Evolutionary conservation across 30 jellyfish, hydroid and myxozoan genomes (phyloP).

Genomic region (Catostylus mosaicus): DNA sequence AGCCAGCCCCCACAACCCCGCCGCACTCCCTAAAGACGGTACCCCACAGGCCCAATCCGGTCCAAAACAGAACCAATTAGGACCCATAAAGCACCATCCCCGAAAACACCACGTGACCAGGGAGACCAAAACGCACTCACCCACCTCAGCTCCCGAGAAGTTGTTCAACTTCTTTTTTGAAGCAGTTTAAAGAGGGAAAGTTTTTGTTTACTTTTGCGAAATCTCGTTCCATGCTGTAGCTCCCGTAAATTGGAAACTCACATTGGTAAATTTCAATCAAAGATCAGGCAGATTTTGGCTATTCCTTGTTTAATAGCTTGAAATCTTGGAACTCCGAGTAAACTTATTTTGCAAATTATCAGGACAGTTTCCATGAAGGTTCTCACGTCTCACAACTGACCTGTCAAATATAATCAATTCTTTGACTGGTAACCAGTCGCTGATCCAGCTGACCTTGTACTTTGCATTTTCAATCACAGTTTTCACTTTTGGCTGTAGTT

Average conservation of each 20-base stretch:
- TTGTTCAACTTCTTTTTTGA: too few relatives aligned
- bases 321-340: too few relatives aligned
- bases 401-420: slow-evolving; percentile 7
- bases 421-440: slow-evolving; percentile 8
- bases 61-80: neutral
- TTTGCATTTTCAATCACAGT: slow-evolving; percentile 8
- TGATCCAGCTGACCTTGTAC: slow-evolving; percentile 22
- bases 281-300: slow-evolving; percentile 45
- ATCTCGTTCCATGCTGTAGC: slow-evolving; percentile 36
- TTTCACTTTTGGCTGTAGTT: neutral
- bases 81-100: neutral
- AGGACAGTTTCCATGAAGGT: neutral
- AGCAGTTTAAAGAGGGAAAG: too few relatives aligned
- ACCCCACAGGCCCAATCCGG: neutral
- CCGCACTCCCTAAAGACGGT: too few relatives aligned
- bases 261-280: slow-evolving; percentile 44
- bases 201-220: slow-evolving; percentile 24
- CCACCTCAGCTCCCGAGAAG: too few relatives aligned
- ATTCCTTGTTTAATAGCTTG: slow-evolving; percentile 4
- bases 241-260: slow-evolving; percentile 44
- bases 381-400: neutral
- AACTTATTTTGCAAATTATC: too few relatives aligned
- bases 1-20: neutral
- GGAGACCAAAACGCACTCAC: too few relatives aligned
- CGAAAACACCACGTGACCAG: neutral